Percentiles rank a stretch among this genome's conserved stretches.
Evolutionary conservation across 2,797 vertebrate species (phyloP).

Genomic region (Gallinago solitaria): DNA sequence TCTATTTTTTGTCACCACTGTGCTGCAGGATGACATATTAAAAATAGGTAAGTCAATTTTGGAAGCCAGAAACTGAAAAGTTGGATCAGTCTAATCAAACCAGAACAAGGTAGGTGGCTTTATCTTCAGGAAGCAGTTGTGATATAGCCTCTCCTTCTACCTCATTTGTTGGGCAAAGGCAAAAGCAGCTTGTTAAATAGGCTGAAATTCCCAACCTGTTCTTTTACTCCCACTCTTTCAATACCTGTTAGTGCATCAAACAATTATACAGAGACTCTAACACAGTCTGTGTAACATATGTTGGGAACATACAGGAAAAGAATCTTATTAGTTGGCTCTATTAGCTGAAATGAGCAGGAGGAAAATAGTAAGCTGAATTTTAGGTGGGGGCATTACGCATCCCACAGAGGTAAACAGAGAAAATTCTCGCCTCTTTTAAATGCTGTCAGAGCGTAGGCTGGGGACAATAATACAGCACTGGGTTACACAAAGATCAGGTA

Average conservation of each 20-base stretch:
- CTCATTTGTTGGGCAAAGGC: background rate
- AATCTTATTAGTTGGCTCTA: background rate
- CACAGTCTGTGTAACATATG: background rate
- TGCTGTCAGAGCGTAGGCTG: conserved; percentile 2
- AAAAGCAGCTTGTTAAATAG: background rate
- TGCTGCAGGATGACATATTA: background rate
- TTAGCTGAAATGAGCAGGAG: conserved; percentile 9
- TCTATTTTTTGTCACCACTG: background rate
- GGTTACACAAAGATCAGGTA: background rate
- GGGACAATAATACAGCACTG: background rate
- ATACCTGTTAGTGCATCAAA: background rate
- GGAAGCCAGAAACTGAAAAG: background rate
- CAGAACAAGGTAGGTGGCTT: background rate
- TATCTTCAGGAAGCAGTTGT: background rate
- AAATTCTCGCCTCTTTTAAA: background rate
- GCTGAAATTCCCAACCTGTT: background rate
- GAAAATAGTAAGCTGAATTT: background rate
- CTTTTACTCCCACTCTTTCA: background rate
- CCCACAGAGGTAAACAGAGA: conserved; percentile 5
- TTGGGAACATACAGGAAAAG: background rate
- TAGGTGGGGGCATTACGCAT: conserved; percentile 10
- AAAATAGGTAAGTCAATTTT: background rate
- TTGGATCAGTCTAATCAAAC: background rate
- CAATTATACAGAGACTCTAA: background rate
- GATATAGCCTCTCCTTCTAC: background rate